Conservation (phyloP, 2,888 invertebrate genomes). For the Drosophila atripex region DNA sequence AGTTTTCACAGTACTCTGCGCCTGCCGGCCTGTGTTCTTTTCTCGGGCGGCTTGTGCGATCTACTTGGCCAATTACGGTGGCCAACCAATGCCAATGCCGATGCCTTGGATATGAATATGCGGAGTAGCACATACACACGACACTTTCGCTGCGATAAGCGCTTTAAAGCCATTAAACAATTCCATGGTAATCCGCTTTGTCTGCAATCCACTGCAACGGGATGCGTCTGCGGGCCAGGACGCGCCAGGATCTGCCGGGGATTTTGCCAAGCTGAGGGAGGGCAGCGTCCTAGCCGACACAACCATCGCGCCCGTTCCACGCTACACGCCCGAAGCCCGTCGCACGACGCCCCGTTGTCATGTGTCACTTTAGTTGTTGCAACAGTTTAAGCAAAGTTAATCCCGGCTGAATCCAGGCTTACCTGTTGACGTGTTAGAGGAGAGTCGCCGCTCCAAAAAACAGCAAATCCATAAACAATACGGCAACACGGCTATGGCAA, state of each 20-base stretch:
- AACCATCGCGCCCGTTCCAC: too few species aligned
- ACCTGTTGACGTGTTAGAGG: conserved; percentile 75
- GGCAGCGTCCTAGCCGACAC: too few species aligned
- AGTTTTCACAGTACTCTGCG: conserved; percentile 74
- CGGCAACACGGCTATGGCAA: conserved; percentile 9
- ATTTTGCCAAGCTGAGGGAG: too few species aligned
- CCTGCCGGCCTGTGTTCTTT: conserved; percentile 27
- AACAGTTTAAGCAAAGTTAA: conserved; percentile 72
- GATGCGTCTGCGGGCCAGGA: conserved; percentile 9
- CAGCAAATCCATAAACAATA: conserved; percentile 66
- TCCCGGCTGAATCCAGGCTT: conserved; percentile 70
- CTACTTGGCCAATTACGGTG: conserved; percentile 19
- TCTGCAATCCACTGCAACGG: conserved; percentile 44
- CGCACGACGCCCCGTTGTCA: conserved; percentile 8
- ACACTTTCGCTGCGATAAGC: conserved; percentile 25
- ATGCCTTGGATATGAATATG: conserved; percentile 25
- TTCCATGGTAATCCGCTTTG: conserved; percentile 73
- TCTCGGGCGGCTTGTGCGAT: conserved; percentile 1
- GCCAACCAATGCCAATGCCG: conserved; percentile 24
- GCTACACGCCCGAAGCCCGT: neutral
- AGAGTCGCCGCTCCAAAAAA: conserved; percentile 49
- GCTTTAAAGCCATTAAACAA: conserved; percentile 70
- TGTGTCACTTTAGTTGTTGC: conserved; percentile 56
- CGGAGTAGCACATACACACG: conserved; percentile 29
- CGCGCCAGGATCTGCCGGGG: neutral